Percentiles rank a stretch among this genome's conserved stretches.
Evolutionary conservation across 2,888 invertebrate genomes (phyloP).

Genomic region (Alsophila aescularia): DNA sequence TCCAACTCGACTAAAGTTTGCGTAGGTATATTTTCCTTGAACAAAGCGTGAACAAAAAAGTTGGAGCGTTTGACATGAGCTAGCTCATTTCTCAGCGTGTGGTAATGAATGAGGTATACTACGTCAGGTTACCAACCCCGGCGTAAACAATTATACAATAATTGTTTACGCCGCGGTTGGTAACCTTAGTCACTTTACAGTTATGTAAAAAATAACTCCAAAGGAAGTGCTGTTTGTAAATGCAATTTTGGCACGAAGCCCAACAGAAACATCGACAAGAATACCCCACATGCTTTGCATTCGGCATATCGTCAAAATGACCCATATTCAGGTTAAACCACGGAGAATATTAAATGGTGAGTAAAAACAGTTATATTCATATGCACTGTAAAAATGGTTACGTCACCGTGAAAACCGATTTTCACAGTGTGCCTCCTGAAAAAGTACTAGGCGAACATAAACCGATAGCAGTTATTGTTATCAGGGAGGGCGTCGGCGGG

Average conservation of each 20-base stretch:
- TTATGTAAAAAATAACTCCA: not conserved
- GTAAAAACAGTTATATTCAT: conserved; percentile 10
- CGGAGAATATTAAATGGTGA: conserved; percentile 1
- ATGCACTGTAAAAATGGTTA: conserved; percentile 32
- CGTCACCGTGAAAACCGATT: conserved; percentile 65
- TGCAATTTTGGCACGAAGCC: conserved; percentile 42
- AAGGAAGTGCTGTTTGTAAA: conserved; percentile 29
- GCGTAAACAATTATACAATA: not conserved
- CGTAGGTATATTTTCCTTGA: no score
- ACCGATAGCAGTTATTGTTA: conserved; percentile 68
- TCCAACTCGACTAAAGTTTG: not conserved
- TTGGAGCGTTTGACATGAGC: conserved; percentile 3
- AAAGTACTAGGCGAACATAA: conserved; percentile 79
- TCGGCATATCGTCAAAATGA: conserved; percentile 29
- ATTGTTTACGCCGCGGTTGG: no score
- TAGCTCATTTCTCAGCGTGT: conserved; percentile 27
- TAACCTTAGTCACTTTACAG: no score
- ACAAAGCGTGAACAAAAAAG: not conserved
- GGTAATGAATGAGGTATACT: conserved; percentile 13
- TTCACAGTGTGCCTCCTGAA: conserved; percentile 68
- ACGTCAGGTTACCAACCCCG: not conserved
- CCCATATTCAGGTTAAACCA: conserved; percentile 33
- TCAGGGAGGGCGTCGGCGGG: conserved; percentile 58
- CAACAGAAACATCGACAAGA: conserved; percentile 35
- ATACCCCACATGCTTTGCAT: conserved; percentile 37